Evolutionary conservation across 2,888 invertebrate genomes (phyloP).

Genomic region (Teleogryllus oceanicus): DNA sequence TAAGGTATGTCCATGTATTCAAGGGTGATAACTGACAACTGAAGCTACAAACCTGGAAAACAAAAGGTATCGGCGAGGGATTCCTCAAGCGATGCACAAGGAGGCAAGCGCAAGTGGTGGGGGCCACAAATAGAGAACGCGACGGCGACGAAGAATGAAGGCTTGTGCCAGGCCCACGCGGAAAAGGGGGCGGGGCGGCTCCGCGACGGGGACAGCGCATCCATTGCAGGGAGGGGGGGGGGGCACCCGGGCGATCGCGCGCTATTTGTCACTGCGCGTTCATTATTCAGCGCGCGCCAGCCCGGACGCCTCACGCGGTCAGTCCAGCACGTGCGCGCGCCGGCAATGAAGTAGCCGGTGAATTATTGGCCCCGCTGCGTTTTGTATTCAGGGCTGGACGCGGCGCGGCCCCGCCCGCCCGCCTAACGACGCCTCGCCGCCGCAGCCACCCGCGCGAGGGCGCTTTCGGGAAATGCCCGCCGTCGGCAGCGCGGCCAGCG

Average conservation of each 20-base stretch:
- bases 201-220: neutral
- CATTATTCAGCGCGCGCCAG: neutral
- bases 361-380: neutral
- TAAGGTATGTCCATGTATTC: too few relatives aligned
- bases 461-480: neutral
- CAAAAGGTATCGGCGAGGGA: too few relatives aligned
- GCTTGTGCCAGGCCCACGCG: too few relatives aligned
- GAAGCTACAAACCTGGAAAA: too few relatives aligned
- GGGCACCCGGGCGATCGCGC: neutral
- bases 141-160: too few relatives aligned
- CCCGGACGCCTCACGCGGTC: neutral
- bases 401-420: neutral
- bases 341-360: constrained; percentile 12
- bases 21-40: too few relatives aligned
- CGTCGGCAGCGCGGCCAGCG: neutral
- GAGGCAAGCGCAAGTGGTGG: too few relatives aligned
- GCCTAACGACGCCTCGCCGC: constrained; percentile 6
- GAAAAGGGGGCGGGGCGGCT: neutral
- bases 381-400: neutral
- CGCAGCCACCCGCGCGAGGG: neutral
- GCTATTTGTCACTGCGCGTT: constrained; percentile 5
- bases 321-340: neutral
- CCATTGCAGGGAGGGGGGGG: neutral
- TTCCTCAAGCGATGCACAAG: too few relatives aligned
- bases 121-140: too few relatives aligned